Evolutionary conservation across 2,888 invertebrate genomes (phyloP).

Genomic region (Eupithecia inturbata): DNA sequence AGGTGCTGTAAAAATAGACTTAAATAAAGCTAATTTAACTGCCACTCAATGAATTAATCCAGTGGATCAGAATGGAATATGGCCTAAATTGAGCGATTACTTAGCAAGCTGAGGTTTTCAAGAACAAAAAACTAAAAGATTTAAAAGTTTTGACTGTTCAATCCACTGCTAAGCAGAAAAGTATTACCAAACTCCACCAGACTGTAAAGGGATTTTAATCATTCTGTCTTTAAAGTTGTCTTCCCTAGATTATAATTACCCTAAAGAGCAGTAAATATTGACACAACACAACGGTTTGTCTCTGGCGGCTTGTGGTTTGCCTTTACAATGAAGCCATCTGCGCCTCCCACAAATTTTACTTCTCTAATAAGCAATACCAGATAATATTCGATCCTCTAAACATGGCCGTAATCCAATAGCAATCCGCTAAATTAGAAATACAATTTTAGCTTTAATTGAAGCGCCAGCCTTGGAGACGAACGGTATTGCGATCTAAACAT

Average conservation of each 20-base stretch:
- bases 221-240: conserved; percentile 15
- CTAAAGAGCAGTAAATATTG: conserved; percentile 28
- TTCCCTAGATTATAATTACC: conserved; percentile 19
- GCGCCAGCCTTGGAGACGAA: conserved; percentile 59
- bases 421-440: conserved; percentile 52
- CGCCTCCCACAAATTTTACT: conserved; percentile 23
- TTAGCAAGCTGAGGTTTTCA: neutral
- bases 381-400: conserved; percentile 26
- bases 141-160: neutral
- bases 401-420: conserved; percentile 45
- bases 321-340: conserved; percentile 25
- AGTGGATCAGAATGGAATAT: no score
- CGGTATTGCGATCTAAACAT: conserved; percentile 64
- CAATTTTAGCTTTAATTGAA: conserved; percentile 65
- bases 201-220: conserved; percentile 24
- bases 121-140: neutral
- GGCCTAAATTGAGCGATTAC: neutral
- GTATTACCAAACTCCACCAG: conserved; percentile 17
- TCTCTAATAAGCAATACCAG: conserved; percentile 30
- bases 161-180: conserved; percentile 16
- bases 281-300: conserved; percentile 23
- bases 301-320: conserved; percentile 10
- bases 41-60: no score
- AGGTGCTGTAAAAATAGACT: no score
- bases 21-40: no score